A percentile compares a stretch with the other conserved stretches of the same genome.
These are phyloP conservation scores for Ondatra zibethicus DNA, from an alignment of 2,113 vertebrate genomes.

Conservation along the genomic window DNA sequence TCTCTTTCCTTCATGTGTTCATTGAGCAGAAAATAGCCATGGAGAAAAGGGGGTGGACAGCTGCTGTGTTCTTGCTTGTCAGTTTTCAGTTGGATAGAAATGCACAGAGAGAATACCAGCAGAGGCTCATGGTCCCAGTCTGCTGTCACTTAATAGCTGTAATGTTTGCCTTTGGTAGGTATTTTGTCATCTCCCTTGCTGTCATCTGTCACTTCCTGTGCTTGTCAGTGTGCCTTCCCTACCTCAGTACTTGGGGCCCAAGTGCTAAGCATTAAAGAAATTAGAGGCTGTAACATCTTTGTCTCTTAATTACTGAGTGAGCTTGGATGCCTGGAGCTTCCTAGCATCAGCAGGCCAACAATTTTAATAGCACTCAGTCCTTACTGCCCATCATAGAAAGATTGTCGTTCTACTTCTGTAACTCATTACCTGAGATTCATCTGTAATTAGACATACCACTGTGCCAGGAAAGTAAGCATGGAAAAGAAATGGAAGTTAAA, in stretches of 20 bases:
- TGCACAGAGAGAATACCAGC: constrained; percentile 43
- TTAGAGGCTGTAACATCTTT: background rate
- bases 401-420: background rate
- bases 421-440: constrained; percentile 18
- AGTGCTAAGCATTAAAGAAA: constrained; percentile 52
- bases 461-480: background rate
- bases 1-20: constrained; percentile 45
- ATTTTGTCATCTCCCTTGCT: constrained; percentile 67
- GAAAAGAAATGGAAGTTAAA: background rate
- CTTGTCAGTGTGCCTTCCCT: constrained; percentile 19
- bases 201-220: constrained; percentile 57
- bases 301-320: constrained; percentile 40
- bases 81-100: constrained; percentile 60
- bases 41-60: constrained; percentile 56
- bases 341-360: background rate
- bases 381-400: background rate
- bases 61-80: constrained; percentile 58
- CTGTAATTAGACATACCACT: background rate
- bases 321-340: background rate
- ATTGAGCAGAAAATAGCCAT: constrained; percentile 65
- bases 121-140: constrained; percentile 15
- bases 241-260: constrained; percentile 17
- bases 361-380: background rate
- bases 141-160: constrained; percentile 67
- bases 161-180: constrained; percentile 63